Base-by-base conservation (phyloP, 2,113 vertebrate genomes). In the Gymnogyps californianus region DNA sequence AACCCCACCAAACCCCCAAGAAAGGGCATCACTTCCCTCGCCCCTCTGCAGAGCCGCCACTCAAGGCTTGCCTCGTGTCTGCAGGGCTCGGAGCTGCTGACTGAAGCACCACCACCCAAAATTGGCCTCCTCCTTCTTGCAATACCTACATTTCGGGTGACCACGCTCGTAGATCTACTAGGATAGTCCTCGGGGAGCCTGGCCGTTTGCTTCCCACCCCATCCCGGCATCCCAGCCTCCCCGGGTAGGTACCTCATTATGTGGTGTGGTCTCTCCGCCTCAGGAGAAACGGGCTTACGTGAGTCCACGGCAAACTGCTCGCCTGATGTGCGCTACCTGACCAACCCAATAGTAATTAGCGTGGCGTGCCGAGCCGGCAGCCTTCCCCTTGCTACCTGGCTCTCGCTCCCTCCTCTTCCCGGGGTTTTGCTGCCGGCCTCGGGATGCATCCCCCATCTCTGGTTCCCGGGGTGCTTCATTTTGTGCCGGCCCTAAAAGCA, bases 1-100 rank as follows among this genome's bases (percentile, higher is more conserved):
- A 4, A 2, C 10, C 13, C 14, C 46, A 15, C 12, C 15, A 25
- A 55, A 51, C 6, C 10, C 8, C 9, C 32, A 13, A 22, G n/a
- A 36, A 49, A 83, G 61, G 5, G 12, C 40, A n/a, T 8, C 1
- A 0, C 25, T 42, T 55, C 10, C 6, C 29, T 58, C 0, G 0
- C 21, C 42, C 42, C 38, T 71, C 32, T 7, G 14, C 3, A 22
- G 34, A 21, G 4, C 4, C 54, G 4, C 17, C 20, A 11, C 42
- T 18, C 28, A 26, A 44, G 25, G 18, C 24, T 71, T 20, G 0
- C 36, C n/a, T 40, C 0, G 24, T 1, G 10, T 11, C 55, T 34
- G n/a, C 26, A 11, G 38, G 0, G 44, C 52, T 75, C 47, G 18
- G 77, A 85, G 75, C 24, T 11, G n/a, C 64, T 24, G 47, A 15